These are phyloP conservation scores for Tinea pellionella DNA, from an alignment of 2,888 invertebrate species.

Conservation along the genomic window DNA sequence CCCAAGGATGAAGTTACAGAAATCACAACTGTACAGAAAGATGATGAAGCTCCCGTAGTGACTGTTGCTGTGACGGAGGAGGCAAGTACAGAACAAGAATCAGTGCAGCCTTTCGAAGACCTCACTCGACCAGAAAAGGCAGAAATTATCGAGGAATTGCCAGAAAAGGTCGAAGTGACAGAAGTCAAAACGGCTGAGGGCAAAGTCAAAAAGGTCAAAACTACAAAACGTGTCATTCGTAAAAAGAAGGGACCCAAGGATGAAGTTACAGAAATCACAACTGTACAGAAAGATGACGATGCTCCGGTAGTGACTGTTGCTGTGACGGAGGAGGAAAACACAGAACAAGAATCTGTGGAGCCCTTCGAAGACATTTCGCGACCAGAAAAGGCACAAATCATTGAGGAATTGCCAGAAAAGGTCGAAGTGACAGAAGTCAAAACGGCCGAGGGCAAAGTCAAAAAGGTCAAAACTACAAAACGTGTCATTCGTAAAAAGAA, in stretches of 20 bases:
- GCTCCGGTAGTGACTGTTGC: slow-evolving; percentile 24
- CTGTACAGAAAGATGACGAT: slow-evolving; percentile 28
- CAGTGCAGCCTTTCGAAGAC: neutral
- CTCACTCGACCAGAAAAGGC: neutral
- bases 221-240: slow-evolving; percentile 29
- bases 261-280: slow-evolving; percentile 15
- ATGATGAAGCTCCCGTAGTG: slow-evolving; percentile 24
- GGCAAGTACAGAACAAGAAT: slow-evolving; percentile 22
- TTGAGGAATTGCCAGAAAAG: slow-evolving; percentile 22
- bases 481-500: slow-evolving; percentile 30
- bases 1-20: slow-evolving; percentile 34
- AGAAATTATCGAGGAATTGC: slow-evolving; percentile 28
- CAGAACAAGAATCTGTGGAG: slow-evolving; percentile 16
- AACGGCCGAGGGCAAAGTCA: slow-evolving; percentile 21
- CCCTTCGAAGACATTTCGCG: slow-evolving; percentile 15
- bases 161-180: slow-evolving; percentile 36
- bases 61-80: slow-evolving; percentile 23
- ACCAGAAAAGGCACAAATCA: slow-evolving; percentile 9
- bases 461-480: slow-evolving; percentile 24
- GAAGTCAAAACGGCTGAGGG: slow-evolving; percentile 27
- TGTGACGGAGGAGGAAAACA: slow-evolving; percentile 14
- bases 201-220: slow-evolving; percentile 16
- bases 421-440: slow-evolving; percentile 22
- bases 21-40: slow-evolving; percentile 33
- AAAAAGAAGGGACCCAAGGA: slow-evolving; percentile 13